These are phyloP conservation scores for Cremastinae sp. DNA, from an alignment of 2,888 invertebrate species.

Conservation along the genomic window DNA sequence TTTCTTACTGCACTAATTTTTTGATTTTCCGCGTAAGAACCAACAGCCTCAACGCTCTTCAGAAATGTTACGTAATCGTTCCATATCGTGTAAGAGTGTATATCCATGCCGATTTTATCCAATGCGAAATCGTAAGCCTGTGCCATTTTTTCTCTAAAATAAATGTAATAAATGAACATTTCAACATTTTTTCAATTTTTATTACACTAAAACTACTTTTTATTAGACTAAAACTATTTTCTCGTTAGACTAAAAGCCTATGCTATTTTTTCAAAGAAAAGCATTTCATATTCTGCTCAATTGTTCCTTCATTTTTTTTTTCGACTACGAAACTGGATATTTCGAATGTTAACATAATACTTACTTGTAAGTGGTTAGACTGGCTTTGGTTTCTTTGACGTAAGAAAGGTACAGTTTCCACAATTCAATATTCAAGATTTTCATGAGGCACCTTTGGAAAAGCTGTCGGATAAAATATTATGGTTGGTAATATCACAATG, in stretches of 20 bases:
- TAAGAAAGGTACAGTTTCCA: conserved; percentile 99
- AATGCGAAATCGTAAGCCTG: conserved; percentile 99
- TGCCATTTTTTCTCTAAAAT: conserved; percentile 97
- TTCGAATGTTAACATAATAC: too few relatives aligned
- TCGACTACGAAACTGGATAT: not conserved
- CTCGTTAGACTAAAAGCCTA: too few relatives aligned
- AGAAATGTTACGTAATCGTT: conserved; percentile 98
- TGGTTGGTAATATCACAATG: conserved; percentile 58
- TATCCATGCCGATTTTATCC: conserved; percentile 99
- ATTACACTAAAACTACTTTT: too few relatives aligned
- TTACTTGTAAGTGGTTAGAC: conserved; percentile 95
- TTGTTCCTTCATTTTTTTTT: not conserved
- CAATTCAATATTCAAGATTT: conserved; percentile 98
- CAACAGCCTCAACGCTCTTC: conserved; percentile 97
- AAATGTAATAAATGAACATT: conserved; percentile 13
- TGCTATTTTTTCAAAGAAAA: too few relatives aligned
- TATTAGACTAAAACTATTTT: too few relatives aligned
- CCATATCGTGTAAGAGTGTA: conserved; percentile 98
- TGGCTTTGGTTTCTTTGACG: conserved; percentile 98
- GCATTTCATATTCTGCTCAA: not conserved
- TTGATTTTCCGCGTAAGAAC: conserved; percentile 99
- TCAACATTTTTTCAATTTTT: not conserved
- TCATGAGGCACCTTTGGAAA: conserved; percentile 98
- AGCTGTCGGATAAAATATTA: conserved; percentile 84
- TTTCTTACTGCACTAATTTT: conserved; percentile 98